These are phyloP conservation scores for Tapera naevia DNA, from an alignment of 2,797 vertebrate genomes.

Conservation along the genomic window DNA sequence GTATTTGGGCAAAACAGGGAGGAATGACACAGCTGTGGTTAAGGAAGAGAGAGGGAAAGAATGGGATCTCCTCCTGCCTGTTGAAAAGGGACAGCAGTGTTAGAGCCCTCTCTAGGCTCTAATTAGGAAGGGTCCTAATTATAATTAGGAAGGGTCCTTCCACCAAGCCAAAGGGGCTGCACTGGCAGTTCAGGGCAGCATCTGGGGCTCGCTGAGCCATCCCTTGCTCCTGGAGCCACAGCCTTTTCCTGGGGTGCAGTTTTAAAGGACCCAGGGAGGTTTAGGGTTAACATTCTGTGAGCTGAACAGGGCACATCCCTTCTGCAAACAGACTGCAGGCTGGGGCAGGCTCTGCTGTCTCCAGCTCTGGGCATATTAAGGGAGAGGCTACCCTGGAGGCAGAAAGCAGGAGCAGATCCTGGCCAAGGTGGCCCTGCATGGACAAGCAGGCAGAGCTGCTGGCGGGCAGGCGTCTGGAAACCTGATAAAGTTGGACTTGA, in stretches of 20 bases:
- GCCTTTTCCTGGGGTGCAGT: background rate
- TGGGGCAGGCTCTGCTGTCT: conserved; percentile 15
- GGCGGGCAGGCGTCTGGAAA: background rate
- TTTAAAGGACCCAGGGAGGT: background rate
- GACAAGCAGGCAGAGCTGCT: background rate
- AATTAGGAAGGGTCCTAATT: too few relatives aligned
- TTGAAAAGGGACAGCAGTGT: background rate
- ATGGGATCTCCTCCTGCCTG: background rate
- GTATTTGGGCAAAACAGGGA: background rate
- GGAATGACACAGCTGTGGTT: background rate
- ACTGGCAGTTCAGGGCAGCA: background rate
- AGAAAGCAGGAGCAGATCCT: rapidly evolving
- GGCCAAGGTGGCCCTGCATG: background rate
- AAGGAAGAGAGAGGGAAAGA: background rate
- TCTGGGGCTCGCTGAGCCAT: rapidly evolving
- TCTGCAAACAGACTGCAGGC: background rate
- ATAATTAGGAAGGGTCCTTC: too few relatives aligned
- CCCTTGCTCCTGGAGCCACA: background rate
- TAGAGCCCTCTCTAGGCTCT: background rate
- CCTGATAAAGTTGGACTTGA: background rate
- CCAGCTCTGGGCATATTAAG: background rate
- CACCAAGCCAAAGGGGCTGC: background rate
- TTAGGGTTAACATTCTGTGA: background rate
- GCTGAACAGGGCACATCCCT: background rate
- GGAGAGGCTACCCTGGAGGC: background rate